phyloP scores from a whole-genome alignment of 2,888 invertebrate species.

The Marronus borbonicus region DNA sequence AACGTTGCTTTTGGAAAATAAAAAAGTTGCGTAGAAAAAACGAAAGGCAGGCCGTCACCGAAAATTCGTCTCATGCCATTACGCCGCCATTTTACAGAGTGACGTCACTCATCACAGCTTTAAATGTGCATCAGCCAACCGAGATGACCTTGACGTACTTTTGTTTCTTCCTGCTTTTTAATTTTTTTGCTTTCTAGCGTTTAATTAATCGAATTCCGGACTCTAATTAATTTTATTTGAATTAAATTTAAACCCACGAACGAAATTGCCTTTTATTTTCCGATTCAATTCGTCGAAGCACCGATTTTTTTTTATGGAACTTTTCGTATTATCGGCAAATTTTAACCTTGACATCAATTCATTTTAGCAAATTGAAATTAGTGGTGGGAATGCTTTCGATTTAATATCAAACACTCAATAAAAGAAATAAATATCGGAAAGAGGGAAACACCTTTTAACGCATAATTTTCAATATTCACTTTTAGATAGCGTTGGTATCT shows the following conservation, averaged over 20 bases:
- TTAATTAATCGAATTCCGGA: neutral
- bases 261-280: too few species aligned
- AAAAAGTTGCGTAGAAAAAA: constrained; percentile 4
- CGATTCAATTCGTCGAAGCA: too few species aligned
- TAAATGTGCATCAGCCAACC: constrained; percentile 44
- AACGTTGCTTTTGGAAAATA: neutral
- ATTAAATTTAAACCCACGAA: too few species aligned
- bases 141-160: constrained; percentile 46
- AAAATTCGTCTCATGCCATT: constrained; percentile 46
- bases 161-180: neutral
- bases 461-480: too few species aligned
- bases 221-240: too few species aligned
- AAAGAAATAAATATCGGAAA: too few species aligned
- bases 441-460: too few species aligned
- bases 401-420: too few species aligned
- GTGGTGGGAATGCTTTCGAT: too few species aligned
- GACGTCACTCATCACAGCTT: constrained; percentile 52
- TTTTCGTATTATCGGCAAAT: neutral
- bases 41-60: constrained; percentile 12
- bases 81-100: constrained; percentile 54
- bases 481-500: too few species aligned
- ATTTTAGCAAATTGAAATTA: neutral
- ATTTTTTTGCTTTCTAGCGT: neutral
- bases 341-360: constrained; percentile 6
- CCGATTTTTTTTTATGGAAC: too few species aligned